Percentiles rank a stretch among this genome's conserved stretches.
phyloP scores from a whole-genome alignment of 2,888 invertebrate species.

The Allygus modestus region DNA sequence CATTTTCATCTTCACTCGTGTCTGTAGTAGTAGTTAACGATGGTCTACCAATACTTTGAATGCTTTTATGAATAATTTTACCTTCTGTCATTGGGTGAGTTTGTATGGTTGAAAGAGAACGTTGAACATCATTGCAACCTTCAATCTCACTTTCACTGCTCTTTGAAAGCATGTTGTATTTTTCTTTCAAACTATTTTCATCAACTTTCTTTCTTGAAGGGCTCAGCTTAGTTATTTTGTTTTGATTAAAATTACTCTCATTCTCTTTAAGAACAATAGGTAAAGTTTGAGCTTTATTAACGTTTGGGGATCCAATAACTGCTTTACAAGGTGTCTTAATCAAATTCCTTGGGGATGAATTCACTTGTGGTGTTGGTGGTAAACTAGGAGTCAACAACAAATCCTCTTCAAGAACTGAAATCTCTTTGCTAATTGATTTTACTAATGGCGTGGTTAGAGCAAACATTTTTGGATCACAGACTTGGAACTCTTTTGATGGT shows the following conservation, averaged over 20 bases:
- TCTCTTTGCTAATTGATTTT: constrained; percentile 59
- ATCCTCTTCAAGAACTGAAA: constrained; percentile 55
- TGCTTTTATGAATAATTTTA: background rate
- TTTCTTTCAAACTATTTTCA: background rate
- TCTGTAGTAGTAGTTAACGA: background rate
- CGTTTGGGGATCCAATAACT: background rate
- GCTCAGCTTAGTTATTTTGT: background rate
- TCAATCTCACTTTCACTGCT: background rate
- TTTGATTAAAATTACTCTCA: background rate
- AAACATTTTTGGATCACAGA: constrained; percentile 48
- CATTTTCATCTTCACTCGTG: constrained; percentile 10
- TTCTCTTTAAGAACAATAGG: background rate
- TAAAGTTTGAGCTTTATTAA: background rate
- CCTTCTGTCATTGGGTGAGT: background rate
- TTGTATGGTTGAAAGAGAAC: background rate
- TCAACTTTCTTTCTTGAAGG: background rate
- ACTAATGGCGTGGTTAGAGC: constrained; percentile 58
- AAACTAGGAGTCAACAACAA: constrained; percentile 62
- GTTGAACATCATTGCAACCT: background rate
- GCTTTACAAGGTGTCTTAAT: constrained; percentile 49
- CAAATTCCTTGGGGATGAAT: background rate
- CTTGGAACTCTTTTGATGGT: constrained; percentile 55
- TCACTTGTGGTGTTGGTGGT: constrained; percentile 57
- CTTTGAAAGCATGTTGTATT: background rate
- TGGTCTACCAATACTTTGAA: background rate